Conservation (phyloP, 2,113 vertebrate genomes). For the Elephas maximus region DNA sequence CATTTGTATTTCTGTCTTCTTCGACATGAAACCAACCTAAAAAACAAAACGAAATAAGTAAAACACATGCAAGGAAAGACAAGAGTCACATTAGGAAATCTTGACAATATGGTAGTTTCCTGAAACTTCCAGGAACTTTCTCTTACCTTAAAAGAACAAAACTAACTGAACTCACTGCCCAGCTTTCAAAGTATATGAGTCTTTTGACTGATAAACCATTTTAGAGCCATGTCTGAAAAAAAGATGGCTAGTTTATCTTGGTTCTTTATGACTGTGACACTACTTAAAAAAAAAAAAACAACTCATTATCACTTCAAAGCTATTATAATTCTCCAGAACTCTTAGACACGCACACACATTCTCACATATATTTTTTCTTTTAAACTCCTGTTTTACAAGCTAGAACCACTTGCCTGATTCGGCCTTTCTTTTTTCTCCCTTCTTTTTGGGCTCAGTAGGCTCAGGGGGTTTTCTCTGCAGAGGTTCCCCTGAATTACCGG, state of each 20-base stretch:
- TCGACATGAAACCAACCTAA: constrained; percentile 98
- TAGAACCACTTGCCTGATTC: constrained; percentile 90
- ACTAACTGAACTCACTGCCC: constrained; percentile 48
- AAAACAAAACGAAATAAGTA: constrained; percentile 73
- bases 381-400: background rate
- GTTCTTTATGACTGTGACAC: background rate
- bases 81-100: constrained; percentile 35
- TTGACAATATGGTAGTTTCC: constrained; percentile 44
- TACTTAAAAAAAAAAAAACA: background rate
- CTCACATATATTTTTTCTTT: background rate
- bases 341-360: background rate
- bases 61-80: constrained; percentile 39
- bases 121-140: constrained; percentile 31
- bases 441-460: constrained; percentile 90
- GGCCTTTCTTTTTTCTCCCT: constrained; percentile 94
- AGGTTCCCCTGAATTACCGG: constrained; percentile 69
- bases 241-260: background rate
- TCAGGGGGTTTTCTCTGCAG: constrained; percentile 77
- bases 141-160: constrained; percentile 50
- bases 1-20: constrained; percentile 96
- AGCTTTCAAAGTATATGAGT: constrained; percentile 53
- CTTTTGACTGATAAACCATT: constrained; percentile 18
- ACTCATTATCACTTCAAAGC: background rate
- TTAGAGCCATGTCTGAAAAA: background rate
- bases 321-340: background rate